Percentiles rank a stretch among this genome's conserved stretches.
These are phyloP conservation scores for Phaenicophaeus curvirostris DNA, from an alignment of 2,797 vertebrate species.

Conservation along the genomic window DNA sequence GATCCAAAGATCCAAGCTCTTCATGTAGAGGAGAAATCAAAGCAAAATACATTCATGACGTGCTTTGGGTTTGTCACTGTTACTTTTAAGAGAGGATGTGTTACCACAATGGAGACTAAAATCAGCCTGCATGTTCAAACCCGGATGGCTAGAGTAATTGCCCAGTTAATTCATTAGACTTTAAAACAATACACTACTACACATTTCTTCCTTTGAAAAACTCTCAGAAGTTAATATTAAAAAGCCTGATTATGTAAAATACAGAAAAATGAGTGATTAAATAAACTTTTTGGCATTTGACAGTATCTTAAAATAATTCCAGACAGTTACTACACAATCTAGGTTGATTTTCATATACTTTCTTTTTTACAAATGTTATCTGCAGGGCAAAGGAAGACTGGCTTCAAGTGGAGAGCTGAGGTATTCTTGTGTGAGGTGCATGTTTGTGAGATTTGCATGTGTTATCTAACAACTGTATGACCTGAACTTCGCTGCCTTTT, in stretches of 20 bases:
- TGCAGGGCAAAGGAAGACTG: not conserved
- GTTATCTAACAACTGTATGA: not conserved
- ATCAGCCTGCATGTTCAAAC: not conserved
- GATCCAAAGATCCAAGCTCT: not conserved
- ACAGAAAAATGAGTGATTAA: not conserved
- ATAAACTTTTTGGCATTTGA: not conserved
- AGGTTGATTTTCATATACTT: not conserved
- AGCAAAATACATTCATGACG: not conserved
- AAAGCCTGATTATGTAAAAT: conserved; percentile 15
- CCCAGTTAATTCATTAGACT: not conserved
- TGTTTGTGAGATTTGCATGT: not conserved
- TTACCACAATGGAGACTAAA: not conserved
- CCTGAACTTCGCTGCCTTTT: not conserved
- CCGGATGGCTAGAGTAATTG: not conserved
- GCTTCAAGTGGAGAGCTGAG: conserved; percentile 2
- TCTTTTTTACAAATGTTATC: not conserved
- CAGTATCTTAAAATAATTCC: not conserved
- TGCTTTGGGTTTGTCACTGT: not conserved
- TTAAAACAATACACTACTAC: not conserved
- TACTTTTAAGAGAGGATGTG: not conserved
- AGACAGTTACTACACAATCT: not conserved
- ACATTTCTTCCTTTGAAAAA: not conserved
- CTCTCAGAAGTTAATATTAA: not conserved
- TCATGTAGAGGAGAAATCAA: not conserved
- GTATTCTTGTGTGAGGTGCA: not conserved